A percentile compares a stretch with the other conserved stretches of the same genome.
phyloP scores from a whole-genome alignment of 2,113 vertebrate species.

The Acrocephalus arundinaceus region DNA sequence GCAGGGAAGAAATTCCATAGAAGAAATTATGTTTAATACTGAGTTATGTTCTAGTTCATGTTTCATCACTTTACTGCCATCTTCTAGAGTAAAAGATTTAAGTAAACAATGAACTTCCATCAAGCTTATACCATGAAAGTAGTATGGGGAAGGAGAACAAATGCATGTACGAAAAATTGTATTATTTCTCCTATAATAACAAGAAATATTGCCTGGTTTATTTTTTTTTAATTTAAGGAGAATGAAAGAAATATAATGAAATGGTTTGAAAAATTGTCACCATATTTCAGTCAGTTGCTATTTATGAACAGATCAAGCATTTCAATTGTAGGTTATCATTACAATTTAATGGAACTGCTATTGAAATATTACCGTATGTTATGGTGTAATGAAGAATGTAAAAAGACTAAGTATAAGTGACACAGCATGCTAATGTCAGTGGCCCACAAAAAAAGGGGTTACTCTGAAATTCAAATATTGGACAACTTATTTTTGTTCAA shows the following conservation, averaged over 20 bases:
- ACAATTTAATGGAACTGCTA: neutral
- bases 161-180: fast-evolving
- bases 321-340: neutral
- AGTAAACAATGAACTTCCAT: neutral
- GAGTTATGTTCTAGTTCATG: neutral
- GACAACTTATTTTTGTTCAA: neutral
- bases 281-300: neutral
- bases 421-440: neutral
- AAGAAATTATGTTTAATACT: neutral
- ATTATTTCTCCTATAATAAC: neutral
- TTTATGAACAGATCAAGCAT: neutral
- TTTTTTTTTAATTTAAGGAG: neutral
- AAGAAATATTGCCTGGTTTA: neutral
- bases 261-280: neutral
- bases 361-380: neutral
- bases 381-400: neutral
- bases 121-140: neutral
- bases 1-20: neutral
- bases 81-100: neutral
- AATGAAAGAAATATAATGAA: neutral
- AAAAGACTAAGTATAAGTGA: neutral
- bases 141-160: neutral
- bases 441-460: neutral
- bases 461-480: neutral
- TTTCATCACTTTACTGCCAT: neutral